Conservation (phyloP, 2,888 invertebrate genomes). For the Agapetus fuscipes region DNA sequence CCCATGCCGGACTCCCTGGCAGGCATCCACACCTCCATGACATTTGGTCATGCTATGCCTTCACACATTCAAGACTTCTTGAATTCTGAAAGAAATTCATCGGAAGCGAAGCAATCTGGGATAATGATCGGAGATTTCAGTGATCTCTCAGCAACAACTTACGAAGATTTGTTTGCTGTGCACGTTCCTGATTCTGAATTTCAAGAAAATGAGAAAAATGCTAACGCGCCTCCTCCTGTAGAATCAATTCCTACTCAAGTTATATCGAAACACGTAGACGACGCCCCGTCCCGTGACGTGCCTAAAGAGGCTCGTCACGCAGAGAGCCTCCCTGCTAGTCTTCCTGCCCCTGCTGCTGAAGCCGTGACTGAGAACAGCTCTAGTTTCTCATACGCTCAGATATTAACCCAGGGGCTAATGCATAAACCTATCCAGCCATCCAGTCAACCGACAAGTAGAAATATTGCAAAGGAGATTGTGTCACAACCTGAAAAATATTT, state of each 20-base stretch:
- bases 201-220: no score
- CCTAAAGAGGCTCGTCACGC: background rate
- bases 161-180: no score
- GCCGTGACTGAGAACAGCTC: conserved; percentile 22
- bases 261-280: background rate
- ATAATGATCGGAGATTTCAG: no score
- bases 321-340: background rate
- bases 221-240: background rate
- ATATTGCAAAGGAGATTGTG: background rate
- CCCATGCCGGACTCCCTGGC: conserved; percentile 19
- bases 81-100: no score
- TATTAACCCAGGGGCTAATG: conserved; percentile 55
- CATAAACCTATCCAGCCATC: conserved; percentile 44
- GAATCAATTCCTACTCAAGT: background rate
- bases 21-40: conserved; percentile 6
- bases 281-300: background rate
- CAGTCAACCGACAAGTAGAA: conserved; percentile 30
- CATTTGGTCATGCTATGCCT: no score
- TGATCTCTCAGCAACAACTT: no score
- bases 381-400: conserved; percentile 60
- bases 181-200: conserved; percentile 7
- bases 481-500: conserved; percentile 4
- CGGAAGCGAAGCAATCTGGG: conserved; percentile 9
- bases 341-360: conserved; percentile 23
- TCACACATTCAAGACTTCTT: no score